These are phyloP conservation scores for Melanotus villosus DNA, from an alignment of 2,888 invertebrate species.

Conservation along the genomic window DNA sequence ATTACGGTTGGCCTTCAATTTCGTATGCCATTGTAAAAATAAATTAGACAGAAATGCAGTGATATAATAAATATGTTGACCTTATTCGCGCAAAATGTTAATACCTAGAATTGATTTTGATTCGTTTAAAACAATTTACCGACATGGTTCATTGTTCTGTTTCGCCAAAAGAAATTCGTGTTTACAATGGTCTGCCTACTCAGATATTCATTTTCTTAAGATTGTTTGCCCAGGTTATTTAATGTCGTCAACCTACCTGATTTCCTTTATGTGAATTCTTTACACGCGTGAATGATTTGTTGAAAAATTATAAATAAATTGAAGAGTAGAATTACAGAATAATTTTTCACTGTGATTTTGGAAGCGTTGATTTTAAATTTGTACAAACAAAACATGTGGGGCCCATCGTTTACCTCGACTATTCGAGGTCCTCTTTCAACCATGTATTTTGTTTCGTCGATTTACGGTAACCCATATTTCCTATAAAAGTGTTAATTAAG, in stretches of 20 bases:
- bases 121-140: neutral
- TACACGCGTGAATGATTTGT: slow-evolving; percentile 9
- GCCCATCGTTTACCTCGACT: no score
- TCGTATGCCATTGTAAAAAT: neutral
- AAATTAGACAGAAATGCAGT: no score
- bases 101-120: neutral
- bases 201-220: slow-evolving; percentile 8
- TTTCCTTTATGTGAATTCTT: neutral
- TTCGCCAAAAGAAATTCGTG: neutral
- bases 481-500: no score
- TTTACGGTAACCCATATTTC: no score
- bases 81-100: no score
- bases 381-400: no score
- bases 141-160: slow-evolving; percentile 8
- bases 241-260: slow-evolving; percentile 35
- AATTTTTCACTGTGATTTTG: no score
- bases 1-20: neutral
- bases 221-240: slow-evolving; percentile 26
- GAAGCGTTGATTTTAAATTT: no score
- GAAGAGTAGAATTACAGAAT: neutral
- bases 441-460: no score
- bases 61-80: no score
- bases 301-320: neutral
- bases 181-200: slow-evolving; percentile 4
- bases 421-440: no score